Conservation (phyloP, 2,797 vertebrate species). For the Tokudaia muenninki region DNA sequence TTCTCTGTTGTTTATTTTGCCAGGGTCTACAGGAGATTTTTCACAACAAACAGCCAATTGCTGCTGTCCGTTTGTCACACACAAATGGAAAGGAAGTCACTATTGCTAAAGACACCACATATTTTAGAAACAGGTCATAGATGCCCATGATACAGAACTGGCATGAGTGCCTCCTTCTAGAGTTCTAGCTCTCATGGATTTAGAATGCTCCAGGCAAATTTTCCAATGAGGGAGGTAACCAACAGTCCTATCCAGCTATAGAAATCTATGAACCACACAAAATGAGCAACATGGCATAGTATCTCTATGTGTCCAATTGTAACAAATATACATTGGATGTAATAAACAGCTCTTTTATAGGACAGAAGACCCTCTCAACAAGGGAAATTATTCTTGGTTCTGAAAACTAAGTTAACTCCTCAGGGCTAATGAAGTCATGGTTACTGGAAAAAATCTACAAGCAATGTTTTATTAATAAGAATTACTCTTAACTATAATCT, state of each 20-base stretch:
- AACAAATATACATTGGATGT: neutral
- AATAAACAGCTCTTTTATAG: neutral
- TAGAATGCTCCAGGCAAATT: neutral
- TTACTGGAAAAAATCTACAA: neutral
- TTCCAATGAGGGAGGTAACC: neutral
- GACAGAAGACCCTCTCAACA: neutral
- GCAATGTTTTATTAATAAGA: neutral
- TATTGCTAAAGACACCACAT: neutral
- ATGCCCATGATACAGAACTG: neutral
- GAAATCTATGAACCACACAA: neutral
- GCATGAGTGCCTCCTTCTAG: neutral
- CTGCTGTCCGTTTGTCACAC: neutral
- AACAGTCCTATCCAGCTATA: neutral
- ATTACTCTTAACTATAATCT: neutral
- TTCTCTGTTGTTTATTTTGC: neutral
- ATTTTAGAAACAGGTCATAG: neutral
- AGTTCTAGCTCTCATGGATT: neutral
- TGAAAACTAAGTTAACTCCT: neutral
- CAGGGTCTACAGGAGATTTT: neutral
- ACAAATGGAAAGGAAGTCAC: neutral
- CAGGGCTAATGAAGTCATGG: neutral
- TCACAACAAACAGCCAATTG: neutral
- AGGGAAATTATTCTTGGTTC: neutral
- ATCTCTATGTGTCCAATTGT: neutral
- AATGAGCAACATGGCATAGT: neutral